These are phyloP conservation scores for Hippolais icterina DNA, from an alignment of 2,113 vertebrate genomes.

Conservation along the genomic window DNA sequence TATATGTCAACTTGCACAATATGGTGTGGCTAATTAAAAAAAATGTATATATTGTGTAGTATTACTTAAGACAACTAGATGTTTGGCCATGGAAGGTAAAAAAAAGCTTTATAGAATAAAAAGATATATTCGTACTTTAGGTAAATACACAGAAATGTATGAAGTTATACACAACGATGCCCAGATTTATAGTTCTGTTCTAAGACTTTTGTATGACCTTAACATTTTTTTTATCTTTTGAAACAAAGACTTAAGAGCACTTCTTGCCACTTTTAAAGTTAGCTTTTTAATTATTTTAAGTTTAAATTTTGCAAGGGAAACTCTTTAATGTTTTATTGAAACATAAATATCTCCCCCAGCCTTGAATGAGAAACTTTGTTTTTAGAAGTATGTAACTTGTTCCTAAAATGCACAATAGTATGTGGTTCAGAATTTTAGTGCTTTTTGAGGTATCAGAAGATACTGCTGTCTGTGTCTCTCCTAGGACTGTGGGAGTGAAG, in stretches of 20 bases:
- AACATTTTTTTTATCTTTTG: neutral
- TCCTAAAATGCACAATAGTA: neutral
- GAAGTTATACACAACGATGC: neutral
- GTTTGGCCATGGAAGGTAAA: neutral
- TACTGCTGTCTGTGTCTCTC: accelerated
- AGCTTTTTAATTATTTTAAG: neutral
- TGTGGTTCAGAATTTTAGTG: neutral
- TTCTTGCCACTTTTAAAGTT: neutral
- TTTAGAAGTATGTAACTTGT: neutral
- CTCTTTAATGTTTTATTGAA: neutral
- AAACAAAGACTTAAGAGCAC: neutral
- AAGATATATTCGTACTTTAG: accelerated
- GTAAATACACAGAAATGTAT: neutral
- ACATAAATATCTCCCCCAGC: neutral
- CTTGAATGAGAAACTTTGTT: neutral
- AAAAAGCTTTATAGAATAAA: neutral
- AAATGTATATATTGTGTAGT: neutral
- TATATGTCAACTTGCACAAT: conserved; percentile 28
- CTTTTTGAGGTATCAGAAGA: neutral
- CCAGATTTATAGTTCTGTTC: neutral
- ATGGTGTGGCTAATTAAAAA: neutral
- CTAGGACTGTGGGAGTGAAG: neutral
- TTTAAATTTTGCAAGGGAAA: neutral
- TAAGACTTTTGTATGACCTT: neutral
- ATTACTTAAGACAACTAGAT: neutral